Evolutionary conservation across 2,113 vertebrate species (phyloP).

Genomic region (Pampusana beccarii): DNA sequence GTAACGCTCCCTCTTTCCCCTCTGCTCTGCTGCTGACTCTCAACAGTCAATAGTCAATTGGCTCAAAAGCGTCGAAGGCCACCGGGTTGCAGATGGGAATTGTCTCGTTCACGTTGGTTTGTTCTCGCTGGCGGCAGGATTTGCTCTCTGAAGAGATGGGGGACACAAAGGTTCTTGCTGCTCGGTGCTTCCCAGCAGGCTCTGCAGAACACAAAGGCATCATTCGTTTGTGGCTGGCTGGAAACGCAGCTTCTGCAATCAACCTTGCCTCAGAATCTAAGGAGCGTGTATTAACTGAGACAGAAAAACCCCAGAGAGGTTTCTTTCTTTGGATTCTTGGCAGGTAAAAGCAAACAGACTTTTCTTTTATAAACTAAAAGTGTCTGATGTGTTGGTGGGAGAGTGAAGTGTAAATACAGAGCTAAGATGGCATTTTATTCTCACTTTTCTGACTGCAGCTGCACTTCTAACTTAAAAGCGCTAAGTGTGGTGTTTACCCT

Average conservation of each 20-base stretch:
- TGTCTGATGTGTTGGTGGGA: not conserved
- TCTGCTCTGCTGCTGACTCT: not conserved
- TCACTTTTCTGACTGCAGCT: not conserved
- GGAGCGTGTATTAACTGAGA: not conserved
- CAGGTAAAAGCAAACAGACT: constrained; percentile 7
- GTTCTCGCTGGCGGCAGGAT: not conserved
- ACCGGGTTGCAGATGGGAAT: not conserved
- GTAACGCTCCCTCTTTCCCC: not conserved
- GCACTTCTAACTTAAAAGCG: not conserved
- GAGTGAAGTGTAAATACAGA: not conserved
- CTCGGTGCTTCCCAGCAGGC: not conserved
- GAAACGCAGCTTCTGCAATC: not conserved
- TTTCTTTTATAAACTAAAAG: not conserved
- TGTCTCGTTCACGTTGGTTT: not conserved
- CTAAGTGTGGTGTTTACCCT: not conserved
- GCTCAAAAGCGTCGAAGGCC: not conserved
- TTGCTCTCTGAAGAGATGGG: not conserved
- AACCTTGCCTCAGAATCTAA: not conserved
- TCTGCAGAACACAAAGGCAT: not conserved
- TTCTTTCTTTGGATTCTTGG: not conserved
- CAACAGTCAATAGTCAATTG: not conserved
- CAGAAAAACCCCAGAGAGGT: not conserved
- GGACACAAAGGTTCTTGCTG: not conserved
- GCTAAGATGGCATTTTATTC: not conserved
- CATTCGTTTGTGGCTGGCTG: not conserved